Conservation (phyloP, 2,888 invertebrate genomes). For the Cephus spinipes region DNA sequence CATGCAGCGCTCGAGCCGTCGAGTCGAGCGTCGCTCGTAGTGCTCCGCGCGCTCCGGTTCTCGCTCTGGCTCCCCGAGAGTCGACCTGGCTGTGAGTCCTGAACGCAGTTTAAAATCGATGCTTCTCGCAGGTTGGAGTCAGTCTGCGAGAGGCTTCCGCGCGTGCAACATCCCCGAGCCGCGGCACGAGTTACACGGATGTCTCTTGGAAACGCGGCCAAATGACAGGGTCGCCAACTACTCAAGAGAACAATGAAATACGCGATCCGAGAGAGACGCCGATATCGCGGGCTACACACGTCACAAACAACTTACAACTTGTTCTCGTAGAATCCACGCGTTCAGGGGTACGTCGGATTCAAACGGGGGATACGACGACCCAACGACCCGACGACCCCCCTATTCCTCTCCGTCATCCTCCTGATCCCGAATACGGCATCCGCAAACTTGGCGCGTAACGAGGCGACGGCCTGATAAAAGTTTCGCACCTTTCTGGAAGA, state of each 20-base stretch:
- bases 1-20: constrained; percentile 32
- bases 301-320: background rate
- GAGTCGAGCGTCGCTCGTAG: constrained; percentile 22
- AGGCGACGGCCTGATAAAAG: background rate
- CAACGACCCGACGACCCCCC: background rate
- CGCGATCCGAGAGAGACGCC: background rate
- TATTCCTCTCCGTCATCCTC: background rate
- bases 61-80: constrained; percentile 29
- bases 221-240: background rate
- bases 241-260: background rate
- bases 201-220: background rate
- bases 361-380: background rate
- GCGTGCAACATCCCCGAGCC: constrained; percentile 34
- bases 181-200: background rate
- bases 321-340: background rate
- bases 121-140: constrained; percentile 56
- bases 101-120: constrained; percentile 55
- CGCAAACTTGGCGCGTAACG: background rate
- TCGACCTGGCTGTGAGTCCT: constrained; percentile 31
- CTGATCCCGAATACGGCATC: background rate
- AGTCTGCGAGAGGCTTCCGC: constrained; percentile 56
- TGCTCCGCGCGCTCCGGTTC: constrained; percentile 33
- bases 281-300: background rate
- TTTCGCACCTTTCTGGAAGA: constrained; percentile 1
- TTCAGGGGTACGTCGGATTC: background rate